A percentile compares a stretch with the other conserved stretches of the same genome.
Conservation (phyloP, 2,113 vertebrate genomes). For the Plecotus auritus region DNA sequence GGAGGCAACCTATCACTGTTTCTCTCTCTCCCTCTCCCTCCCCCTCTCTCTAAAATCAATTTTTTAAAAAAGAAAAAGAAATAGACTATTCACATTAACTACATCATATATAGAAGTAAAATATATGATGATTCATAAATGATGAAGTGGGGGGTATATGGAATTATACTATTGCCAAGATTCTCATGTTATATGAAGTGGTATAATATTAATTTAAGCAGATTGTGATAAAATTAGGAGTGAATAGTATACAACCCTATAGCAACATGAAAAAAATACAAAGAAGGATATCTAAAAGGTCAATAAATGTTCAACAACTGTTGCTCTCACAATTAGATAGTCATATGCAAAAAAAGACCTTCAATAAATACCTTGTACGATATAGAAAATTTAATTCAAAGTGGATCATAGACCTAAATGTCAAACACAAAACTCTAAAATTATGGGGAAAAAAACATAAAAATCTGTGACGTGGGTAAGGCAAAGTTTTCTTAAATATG, state of each 20-base stretch:
- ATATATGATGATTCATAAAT: neutral
- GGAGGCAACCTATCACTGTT: neutral
- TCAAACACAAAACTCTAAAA: neutral
- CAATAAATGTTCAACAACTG: neutral
- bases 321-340: neutral
- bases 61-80: neutral
- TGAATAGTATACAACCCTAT: neutral
- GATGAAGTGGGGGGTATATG: neutral
- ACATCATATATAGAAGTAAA: neutral
- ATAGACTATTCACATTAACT: neutral
- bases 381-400: neutral
- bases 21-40: neutral
- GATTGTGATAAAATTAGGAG: neutral
- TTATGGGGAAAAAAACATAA: neutral
- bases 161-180: neutral
- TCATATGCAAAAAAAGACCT: neutral
- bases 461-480: neutral
- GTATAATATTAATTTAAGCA: neutral
- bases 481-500: neutral
- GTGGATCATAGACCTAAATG: neutral
- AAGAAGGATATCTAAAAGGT: neutral
- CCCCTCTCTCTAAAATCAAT: neutral
- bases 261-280: neutral
- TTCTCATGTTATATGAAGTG: neutral
- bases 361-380: neutral